phyloP scores from a whole-genome alignment of 2,797 vertebrate species.

The Acridotheres tristis region DNA sequence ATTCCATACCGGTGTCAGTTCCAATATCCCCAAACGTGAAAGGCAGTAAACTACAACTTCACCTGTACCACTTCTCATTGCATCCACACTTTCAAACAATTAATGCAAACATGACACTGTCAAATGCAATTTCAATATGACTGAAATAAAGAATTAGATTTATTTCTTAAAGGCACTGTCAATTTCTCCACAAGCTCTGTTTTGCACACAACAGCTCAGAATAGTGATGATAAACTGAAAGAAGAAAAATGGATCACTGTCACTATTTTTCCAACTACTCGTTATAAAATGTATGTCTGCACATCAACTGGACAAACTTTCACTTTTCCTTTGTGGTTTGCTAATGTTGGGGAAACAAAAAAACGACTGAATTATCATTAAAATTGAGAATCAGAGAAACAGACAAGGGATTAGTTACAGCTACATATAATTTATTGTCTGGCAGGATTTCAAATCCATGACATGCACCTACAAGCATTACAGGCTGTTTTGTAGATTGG shows the following conservation, averaged over 20 bases:
- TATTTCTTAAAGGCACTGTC: neutral
- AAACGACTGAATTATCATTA: neutral
- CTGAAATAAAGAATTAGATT: neutral
- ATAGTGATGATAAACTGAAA: neutral
- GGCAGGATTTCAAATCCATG: neutral
- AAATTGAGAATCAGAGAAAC: neutral
- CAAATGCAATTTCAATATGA: neutral
- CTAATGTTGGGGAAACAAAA: neutral
- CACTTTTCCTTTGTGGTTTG: neutral
- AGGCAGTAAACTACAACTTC: neutral
- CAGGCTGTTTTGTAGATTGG: neutral
- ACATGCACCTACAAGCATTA: neutral
- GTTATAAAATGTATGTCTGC: neutral
- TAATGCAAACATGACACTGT: neutral
- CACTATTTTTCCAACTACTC: neutral
- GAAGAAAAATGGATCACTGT: neutral
- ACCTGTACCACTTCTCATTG: neutral
- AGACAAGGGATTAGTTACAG: neutral
- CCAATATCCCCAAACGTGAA: accelerated
- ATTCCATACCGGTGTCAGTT: neutral
- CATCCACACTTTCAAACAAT: neutral
- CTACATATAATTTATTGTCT: neutral
- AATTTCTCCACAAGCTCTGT: neutral
- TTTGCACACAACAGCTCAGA: neutral
- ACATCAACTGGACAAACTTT: neutral